These are phyloP conservation scores for Steatocranus sp. DNA, from an alignment of 2,797 vertebrate species.

Conservation along the genomic window DNA sequence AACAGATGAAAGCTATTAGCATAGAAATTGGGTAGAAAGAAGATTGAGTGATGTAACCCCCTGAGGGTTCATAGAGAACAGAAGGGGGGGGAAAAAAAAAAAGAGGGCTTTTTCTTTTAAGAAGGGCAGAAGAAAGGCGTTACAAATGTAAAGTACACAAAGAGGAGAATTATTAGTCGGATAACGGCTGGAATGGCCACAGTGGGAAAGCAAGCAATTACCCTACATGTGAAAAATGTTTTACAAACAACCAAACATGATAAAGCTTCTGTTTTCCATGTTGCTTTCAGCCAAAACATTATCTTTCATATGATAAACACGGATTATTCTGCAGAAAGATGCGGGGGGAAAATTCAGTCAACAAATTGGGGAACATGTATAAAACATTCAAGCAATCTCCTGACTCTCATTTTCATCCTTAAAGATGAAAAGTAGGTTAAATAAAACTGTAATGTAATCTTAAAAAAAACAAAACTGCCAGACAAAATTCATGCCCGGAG, in stretches of 20 bases:
- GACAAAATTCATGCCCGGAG: background rate
- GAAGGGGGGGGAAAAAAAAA: no score
- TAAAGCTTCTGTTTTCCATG: background rate
- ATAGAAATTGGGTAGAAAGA: slow-evolving; percentile 61
- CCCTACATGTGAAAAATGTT: background rate
- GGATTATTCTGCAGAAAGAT: background rate
- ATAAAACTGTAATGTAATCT: background rate
- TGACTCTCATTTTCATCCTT: background rate
- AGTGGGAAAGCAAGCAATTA: background rate
- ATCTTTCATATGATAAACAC: background rate
- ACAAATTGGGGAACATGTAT: background rate
- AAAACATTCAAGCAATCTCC: background rate
- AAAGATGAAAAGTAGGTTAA: slow-evolving; percentile 4
- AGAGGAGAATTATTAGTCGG: background rate
- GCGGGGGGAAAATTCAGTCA: background rate
- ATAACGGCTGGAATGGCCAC: slow-evolving; percentile 3
- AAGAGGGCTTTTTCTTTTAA: slow-evolving; percentile 10
- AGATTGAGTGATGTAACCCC: slow-evolving; percentile 42
- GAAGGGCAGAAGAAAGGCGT: slow-evolving; percentile 12
- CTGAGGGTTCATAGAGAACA: slow-evolving; percentile 1
- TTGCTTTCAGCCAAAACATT: slow-evolving; percentile 3
- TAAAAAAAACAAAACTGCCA: background rate
- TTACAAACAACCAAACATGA: slow-evolving; percentile 9
- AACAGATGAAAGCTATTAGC: slow-evolving; percentile 64
- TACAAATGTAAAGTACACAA: slow-evolving; percentile 21